phyloP scores from a whole-genome alignment of 2,888 invertebrate genomes.

The Monoplex corrugatus region DNA sequence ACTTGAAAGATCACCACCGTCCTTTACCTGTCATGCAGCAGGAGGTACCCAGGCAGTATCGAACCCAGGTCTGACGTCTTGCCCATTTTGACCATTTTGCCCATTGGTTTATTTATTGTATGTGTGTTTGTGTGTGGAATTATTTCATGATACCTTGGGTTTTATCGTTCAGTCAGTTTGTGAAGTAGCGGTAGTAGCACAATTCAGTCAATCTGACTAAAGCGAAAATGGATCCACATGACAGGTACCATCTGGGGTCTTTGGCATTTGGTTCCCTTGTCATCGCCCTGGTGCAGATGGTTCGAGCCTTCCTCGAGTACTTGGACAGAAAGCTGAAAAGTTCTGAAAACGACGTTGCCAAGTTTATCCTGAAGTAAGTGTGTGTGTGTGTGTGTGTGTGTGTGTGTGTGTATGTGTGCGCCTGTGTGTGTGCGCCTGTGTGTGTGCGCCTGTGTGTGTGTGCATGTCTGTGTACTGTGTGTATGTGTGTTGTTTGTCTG shows the following conservation, averaged over 20 bases:
- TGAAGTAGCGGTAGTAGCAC: too few relatives aligned
- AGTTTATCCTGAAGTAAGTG: conserved; percentile 79
- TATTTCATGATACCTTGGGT: too few relatives aligned
- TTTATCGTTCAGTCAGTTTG: too few relatives aligned
- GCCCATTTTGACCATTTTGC: too few relatives aligned
- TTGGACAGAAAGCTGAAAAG: conserved; percentile 92
- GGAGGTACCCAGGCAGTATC: too few relatives aligned
- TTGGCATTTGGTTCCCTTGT: conserved; percentile 95
- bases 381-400: conserved; percentile 36
- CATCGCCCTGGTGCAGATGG: conserved; percentile 92
- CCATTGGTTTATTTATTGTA: too few relatives aligned
- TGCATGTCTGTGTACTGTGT: background rate
- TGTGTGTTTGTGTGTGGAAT: too few relatives aligned
- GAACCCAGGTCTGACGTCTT: too few relatives aligned
- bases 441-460: background rate
- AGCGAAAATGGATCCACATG: too few relatives aligned
- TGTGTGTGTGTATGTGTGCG: conserved; percentile 74
- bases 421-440: background rate
- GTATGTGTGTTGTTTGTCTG: background rate
- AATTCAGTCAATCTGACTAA: too few relatives aligned
- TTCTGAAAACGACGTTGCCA: conserved; percentile 84
- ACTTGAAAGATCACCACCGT: too few relatives aligned
- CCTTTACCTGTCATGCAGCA: too few relatives aligned
- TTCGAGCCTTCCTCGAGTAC: conserved; percentile 43
- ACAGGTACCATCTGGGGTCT: conserved; percentile 87